These are phyloP conservation scores for Regulus satrapa DNA, from an alignment of 2,113 vertebrate species.

Conservation along the genomic window DNA sequence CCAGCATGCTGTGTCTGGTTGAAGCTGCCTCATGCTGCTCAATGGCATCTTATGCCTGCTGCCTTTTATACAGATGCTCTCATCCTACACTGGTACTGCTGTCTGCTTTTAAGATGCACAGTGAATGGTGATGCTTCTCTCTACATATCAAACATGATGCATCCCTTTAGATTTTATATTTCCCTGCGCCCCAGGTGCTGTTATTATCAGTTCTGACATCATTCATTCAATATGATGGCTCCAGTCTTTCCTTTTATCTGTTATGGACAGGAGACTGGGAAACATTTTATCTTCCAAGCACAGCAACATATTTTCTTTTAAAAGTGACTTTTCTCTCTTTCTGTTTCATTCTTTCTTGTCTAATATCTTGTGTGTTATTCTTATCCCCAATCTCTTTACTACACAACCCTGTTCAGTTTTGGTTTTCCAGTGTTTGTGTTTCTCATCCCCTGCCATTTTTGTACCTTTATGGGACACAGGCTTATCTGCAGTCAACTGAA, in stretches of 20 bases:
- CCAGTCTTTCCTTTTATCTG: slow-evolving; percentile 52
- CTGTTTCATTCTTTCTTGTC: not conserved
- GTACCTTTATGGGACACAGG: not conserved
- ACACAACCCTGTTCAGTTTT: not conserved
- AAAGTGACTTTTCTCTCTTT: not conserved
- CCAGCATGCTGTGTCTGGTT: not conserved
- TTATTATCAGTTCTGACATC: slow-evolving; percentile 36
- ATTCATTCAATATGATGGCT: slow-evolving; percentile 32
- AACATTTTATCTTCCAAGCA: slow-evolving; percentile 50
- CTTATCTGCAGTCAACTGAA: not conserved
- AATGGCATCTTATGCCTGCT: not conserved
- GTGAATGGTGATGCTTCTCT: not conserved
- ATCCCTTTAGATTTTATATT: slow-evolving; percentile 39
- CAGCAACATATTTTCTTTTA: slow-evolving; percentile 17
- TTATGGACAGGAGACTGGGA: slow-evolving; percentile 37
- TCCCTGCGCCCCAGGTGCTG: not conserved
- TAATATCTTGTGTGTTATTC: not conserved
- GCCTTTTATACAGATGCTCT: not conserved
- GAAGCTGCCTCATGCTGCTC: not conserved
- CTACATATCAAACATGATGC: slow-evolving; percentile 23
- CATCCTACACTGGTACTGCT: not conserved
- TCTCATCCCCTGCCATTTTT: not conserved
- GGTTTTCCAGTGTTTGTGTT: not conserved
- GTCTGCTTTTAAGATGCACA: not conserved
- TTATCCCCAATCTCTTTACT: not conserved